Base-by-base conservation (phyloP, 2,113 vertebrate species). In the Lepus americanus region DNA sequence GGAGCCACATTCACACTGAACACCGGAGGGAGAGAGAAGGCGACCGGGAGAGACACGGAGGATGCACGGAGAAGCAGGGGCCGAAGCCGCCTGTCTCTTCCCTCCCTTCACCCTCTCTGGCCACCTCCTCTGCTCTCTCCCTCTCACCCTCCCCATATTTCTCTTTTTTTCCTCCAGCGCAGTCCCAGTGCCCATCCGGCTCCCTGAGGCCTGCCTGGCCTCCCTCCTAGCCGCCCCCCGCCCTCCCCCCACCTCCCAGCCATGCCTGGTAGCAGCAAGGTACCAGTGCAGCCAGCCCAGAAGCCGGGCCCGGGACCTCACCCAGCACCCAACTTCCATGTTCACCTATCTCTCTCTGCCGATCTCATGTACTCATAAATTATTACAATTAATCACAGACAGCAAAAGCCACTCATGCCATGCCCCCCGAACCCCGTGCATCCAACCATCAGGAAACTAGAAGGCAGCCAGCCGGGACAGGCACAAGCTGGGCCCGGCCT, bases 351-450 rank as follows among this genome's bases (percentile, higher is more conserved):
- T 97, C 89, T 86, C 86, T 55, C 90, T 96, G 97, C 96, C 92
- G 44, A 98, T 98, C 96, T 98, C 98, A 66, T 86, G 97, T 87
- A 98, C 97, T 96, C 98, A 97, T 98, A 98, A 98, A 98, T 98
- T 98, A 98, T 98, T 97, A 97, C 98, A 98, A 98, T 98, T 98
- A 98, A 98, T 98, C 98, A 98, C 98, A 97, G 97, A 94, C 85
- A 98, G 94, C 82, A 89, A 97, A 97, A 96, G 91, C 96, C 98
- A 97, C 97, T 96, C 97, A 97, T 95, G 95, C 97, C 87, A 76
- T 74, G 79, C 88, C 72, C 66, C 93, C 80, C 78, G 17, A 81
- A n/a, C 25, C 44, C 64, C 66, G 49, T 81, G 88, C 86, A 83
- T 22, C 8, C 16, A 92, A 79, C 87, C 89, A 95, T 89, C 93